These are phyloP conservation scores for Choloepus hoffmanni DNA, from an alignment of 2,113 vertebrate species.

Conservation along the genomic window DNA sequence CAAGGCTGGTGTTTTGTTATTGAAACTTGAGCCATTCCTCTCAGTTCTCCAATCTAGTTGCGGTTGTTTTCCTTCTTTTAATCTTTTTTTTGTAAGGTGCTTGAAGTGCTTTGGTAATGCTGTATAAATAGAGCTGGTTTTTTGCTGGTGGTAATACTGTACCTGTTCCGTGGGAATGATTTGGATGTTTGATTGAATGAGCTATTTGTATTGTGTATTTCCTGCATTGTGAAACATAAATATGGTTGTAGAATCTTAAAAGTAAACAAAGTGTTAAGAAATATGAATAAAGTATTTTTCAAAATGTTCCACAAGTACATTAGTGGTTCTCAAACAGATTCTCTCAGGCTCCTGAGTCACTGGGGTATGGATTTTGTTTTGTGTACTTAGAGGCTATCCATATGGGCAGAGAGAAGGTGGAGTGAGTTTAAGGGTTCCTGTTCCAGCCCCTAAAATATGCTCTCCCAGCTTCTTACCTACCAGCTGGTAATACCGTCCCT, in stretches of 20 bases:
- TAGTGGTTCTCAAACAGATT: neutral
- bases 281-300: conserved; percentile 49
- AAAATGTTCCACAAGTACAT: conserved; percentile 41
- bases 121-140: neutral
- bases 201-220: conserved; percentile 37
- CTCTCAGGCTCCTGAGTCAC: neutral
- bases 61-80: conserved; percentile 48
- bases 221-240: conserved; percentile 39
- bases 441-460: neutral
- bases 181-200: conserved; percentile 26
- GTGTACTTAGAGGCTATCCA: neutral
- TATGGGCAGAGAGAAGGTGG: neutral
- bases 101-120: conserved; percentile 10
- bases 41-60: conserved; percentile 22
- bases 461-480: neutral
- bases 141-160: neutral
- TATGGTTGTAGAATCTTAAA: conserved; percentile 49
- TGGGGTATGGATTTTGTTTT: neutral
- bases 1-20: neutral
- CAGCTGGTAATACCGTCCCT: neutral
- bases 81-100: conserved; percentile 1
- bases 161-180: neutral
- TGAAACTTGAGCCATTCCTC: neutral
- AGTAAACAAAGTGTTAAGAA: conserved; percentile 57
- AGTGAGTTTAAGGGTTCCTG: neutral